These are phyloP conservation scores for Apomyelois bistriatella DNA, from an alignment of 2,888 invertebrate species.

Conservation along the genomic window DNA sequence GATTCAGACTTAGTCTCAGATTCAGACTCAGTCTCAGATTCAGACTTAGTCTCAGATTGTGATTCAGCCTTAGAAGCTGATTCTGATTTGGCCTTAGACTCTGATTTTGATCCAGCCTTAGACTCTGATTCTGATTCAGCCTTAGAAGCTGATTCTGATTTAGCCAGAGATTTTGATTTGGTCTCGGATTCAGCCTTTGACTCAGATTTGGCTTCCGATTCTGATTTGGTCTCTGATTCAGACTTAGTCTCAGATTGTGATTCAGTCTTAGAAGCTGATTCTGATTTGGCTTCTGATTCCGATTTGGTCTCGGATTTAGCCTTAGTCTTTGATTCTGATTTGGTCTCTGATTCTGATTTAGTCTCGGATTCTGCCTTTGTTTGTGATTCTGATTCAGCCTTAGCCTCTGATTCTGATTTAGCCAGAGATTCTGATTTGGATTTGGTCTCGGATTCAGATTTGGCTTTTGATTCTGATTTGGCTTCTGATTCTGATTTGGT, in stretches of 20 bases:
- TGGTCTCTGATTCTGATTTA: no score
- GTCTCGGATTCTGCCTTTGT: background rate
- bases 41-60: no score
- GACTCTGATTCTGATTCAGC: background rate
- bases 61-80: no score
- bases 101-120: no score
- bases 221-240: background rate
- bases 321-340: background rate
- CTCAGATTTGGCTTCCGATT: background rate
- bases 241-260: background rate
- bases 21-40: no score
- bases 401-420: no score
- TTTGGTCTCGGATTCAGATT: no score
- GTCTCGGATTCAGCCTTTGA: background rate
- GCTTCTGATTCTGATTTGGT: no score
- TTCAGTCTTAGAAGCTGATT: background rate
- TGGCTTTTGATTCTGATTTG: no score
- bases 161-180: background rate
- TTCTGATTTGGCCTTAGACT: background rate
- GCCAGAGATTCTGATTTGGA: no score
- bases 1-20: no score
- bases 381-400: no score
- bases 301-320: background rate
- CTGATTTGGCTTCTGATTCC: background rate
- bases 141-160: background rate